Evolutionary conservation across 2,888 invertebrate genomes (phyloP), one percentile per base, ranked within the genome.

Genomic region (Campaea margaritaria): DNA sequence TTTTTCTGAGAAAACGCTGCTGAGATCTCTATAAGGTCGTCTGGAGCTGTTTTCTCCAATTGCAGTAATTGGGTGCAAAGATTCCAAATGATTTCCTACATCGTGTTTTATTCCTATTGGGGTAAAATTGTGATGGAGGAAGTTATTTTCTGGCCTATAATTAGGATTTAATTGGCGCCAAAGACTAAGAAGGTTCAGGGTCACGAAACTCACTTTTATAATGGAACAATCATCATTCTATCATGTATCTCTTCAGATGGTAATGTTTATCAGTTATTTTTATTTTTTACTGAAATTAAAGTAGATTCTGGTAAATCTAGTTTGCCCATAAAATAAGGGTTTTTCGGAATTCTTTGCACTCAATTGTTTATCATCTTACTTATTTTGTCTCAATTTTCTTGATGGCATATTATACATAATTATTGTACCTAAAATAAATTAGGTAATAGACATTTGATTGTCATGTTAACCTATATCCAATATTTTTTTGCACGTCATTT

Each of bases 131-230:
- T 13, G 34, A 16, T 46, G 5, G 16, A 28, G 39, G 11, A 41
- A 13, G 11, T 16, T 34, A 28, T 15, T 42, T 43, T 39, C 38
- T 12, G 49, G 27, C 50, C 50, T 39, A 41, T 28, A 21, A 31
- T 49, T 41, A 50, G 12, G 8, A 38, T 14, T 14, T 44, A 48
- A 48, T 47, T 39, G 53, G 42, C 49, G 15, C 54, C 50, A 53
- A 59, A 59, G 53, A 54, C 54, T 59, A 58, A 42, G 51, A 46
- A 50, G 39, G 39, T 45, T 57, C 56, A 50, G 56, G 56, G 56
- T 57, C 34, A 43, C 43, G 42, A 31, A 34, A 8, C 14, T 54
- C 42, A 47, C 31, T 54, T 11, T 15, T 11, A 1, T 31, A 16
- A 47, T 16, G 12, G 27, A 8, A 21, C 21, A 21, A 2, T 21